These are phyloP conservation scores for Corydoras sp. DNA, from an alignment of 2,113 vertebrate species.

Conservation along the genomic window DNA sequence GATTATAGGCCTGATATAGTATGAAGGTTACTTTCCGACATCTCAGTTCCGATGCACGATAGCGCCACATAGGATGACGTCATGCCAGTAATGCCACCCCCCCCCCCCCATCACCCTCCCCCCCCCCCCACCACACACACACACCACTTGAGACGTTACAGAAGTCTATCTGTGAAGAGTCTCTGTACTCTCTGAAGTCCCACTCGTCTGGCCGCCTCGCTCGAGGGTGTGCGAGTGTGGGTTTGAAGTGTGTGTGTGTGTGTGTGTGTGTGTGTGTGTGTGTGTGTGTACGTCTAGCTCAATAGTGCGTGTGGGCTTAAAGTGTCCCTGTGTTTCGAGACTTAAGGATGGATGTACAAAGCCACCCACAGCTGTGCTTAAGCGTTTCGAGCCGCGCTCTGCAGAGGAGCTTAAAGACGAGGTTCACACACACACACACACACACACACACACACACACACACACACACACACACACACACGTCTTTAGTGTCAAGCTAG, in stretches of 20 bases:
- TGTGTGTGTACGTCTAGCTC: constrained; percentile 1
- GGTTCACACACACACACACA: too few relatives aligned
- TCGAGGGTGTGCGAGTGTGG: constrained; percentile 29
- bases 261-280: constrained; percentile 15
- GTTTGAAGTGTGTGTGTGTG: constrained; percentile 16
- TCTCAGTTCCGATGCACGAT: too few relatives aligned
- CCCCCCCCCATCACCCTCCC: too few relatives aligned
- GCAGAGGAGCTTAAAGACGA: too few relatives aligned
- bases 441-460: too few relatives aligned
- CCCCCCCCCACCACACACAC: too few relatives aligned
- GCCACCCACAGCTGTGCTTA: background rate
- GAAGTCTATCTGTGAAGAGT: constrained; percentile 28
- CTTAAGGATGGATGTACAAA: constrained; percentile 3
- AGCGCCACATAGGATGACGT: too few relatives aligned
- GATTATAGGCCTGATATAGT: too few relatives aligned
- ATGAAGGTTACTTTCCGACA: too few relatives aligned
- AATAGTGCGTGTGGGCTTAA: constrained; percentile 3
- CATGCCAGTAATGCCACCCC: background rate
- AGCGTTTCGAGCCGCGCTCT: background rate
- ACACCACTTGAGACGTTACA: constrained; percentile 36
- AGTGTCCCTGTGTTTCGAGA: constrained; percentile 7
- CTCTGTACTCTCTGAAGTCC: constrained; percentile 22
- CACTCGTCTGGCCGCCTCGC: constrained; percentile 1
- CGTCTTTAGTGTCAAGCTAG: too few relatives aligned
- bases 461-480: too few relatives aligned